Conservation (phyloP, 2,797 vertebrate genomes). For the Darevskia mixta region DNA sequence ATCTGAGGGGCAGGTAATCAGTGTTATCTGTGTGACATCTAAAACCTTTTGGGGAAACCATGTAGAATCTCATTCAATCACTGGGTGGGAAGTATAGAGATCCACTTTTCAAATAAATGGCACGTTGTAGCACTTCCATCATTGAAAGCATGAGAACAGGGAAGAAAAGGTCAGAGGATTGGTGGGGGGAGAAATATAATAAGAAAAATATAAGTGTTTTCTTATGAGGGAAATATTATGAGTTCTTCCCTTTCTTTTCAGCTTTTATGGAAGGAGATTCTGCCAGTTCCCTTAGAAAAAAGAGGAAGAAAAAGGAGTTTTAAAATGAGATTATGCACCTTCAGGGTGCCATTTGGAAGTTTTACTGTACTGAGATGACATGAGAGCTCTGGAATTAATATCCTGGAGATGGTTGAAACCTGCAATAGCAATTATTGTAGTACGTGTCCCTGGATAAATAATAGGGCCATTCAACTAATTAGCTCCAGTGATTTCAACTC, state of each 20-base stretch:
- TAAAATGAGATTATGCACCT: constrained; percentile 89
- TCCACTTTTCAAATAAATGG: constrained; percentile 73
- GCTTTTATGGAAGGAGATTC: constrained; percentile 87
- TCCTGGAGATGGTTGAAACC: constrained; percentile 87
- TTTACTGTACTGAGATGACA: constrained; percentile 89
- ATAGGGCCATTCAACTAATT: constrained; percentile 89
- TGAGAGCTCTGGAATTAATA: constrained; percentile 89
- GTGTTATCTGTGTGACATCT: constrained; percentile 2
- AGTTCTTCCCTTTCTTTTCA: constrained; percentile 81
- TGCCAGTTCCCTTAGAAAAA: constrained; percentile 84
- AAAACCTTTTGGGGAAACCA: not conserved
- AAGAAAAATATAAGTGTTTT: constrained; percentile 84
- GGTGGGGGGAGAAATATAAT: constrained; percentile 73
- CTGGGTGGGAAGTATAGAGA: constrained; percentile 6
- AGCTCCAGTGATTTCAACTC: constrained; percentile 86
- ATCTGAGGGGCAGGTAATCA: not conserved
- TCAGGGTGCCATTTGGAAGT: constrained; percentile 90
- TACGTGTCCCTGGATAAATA: constrained; percentile 88
- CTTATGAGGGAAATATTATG: constrained; percentile 86
- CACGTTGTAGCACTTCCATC: constrained; percentile 68
- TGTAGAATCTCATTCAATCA: constrained; percentile 25
- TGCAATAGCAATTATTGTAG: constrained; percentile 89
- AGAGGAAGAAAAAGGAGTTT: constrained; percentile 86
- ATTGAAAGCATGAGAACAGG: constrained; percentile 53
- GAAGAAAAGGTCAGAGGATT: constrained; percentile 80